A percentile compares a stretch with the other conserved stretches of the same genome.
phyloP scores from a whole-genome alignment of 2,113 vertebrate genomes.

The Neotoma lepida region DNA sequence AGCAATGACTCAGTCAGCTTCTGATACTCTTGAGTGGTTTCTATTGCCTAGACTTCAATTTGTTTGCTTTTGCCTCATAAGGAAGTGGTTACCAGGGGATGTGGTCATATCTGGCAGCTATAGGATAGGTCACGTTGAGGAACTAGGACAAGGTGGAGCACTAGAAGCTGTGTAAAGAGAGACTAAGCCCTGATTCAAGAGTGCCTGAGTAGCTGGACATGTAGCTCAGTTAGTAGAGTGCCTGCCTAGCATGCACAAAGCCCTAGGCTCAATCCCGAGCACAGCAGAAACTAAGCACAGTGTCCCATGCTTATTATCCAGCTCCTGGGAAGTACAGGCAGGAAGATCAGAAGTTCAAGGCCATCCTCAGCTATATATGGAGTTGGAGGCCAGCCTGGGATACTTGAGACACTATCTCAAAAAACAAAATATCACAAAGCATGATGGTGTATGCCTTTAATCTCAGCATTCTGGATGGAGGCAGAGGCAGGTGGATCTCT shows the following conservation, averaged over 20 bases:
- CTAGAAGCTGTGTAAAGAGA: background rate
- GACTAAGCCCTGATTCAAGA: background rate
- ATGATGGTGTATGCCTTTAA: background rate
- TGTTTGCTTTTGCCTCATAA: background rate
- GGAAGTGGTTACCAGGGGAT: background rate
- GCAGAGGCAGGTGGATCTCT: too few species aligned
- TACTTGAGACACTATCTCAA: background rate
- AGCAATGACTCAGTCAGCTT: background rate
- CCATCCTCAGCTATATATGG: too few species aligned
- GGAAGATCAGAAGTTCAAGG: background rate
- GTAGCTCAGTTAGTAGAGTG: background rate
- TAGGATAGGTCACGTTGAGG: background rate
- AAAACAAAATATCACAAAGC: background rate
- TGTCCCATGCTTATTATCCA: background rate
- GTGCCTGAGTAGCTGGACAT: background rate
- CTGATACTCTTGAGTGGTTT: background rate
- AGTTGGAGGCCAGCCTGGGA: background rate
- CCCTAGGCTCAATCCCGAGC: background rate
- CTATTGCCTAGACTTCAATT: background rate
- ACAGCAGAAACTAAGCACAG: too few species aligned
- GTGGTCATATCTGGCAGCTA: background rate
- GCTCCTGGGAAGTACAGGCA: background rate
- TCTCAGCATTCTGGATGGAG: background rate
- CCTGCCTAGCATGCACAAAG: background rate
- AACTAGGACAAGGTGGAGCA: background rate